phyloP scores from a whole-genome alignment of 2,888 invertebrate genomes.

The Brachylomia viminalis region DNA sequence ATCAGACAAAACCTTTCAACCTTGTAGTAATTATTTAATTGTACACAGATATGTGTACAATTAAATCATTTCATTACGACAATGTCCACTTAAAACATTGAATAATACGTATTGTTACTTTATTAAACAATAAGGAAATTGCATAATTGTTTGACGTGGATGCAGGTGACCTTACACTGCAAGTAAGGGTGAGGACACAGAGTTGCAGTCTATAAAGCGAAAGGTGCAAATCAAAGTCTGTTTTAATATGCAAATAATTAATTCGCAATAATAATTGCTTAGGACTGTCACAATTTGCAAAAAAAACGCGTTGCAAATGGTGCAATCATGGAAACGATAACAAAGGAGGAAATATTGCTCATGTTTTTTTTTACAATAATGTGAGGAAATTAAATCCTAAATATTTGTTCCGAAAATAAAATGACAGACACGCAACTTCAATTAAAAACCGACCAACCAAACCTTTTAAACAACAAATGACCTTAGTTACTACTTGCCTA shows the following conservation, averaged over 20 bases:
- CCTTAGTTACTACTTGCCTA: not conserved
- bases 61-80: conserved; percentile 19
- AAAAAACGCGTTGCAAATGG: not conserved
- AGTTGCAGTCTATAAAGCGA: not conserved
- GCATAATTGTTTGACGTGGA: conserved; percentile 36
- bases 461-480: too few species aligned
- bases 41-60: too few species aligned
- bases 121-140: conserved; percentile 50
- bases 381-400: too few species aligned
- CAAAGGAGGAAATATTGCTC: too few species aligned
- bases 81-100: conserved; percentile 7
- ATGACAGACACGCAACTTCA: not conserved
- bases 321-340: not conserved
- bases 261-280: too few species aligned
- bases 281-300: too few species aligned
- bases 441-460: not conserved
- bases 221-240: not conserved
- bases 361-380: too few species aligned
- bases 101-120: conserved; percentile 26
- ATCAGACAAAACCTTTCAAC: not conserved
- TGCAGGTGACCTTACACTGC: conserved; percentile 49
- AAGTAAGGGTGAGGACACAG: conserved; percentile 25
- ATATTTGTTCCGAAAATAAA: too few species aligned
- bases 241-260: too few species aligned
- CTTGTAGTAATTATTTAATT: too few species aligned